phyloP scores from a whole-genome alignment of 92 coral and sea anemone genomes.

The Palythoa heliodiscus region DNA sequence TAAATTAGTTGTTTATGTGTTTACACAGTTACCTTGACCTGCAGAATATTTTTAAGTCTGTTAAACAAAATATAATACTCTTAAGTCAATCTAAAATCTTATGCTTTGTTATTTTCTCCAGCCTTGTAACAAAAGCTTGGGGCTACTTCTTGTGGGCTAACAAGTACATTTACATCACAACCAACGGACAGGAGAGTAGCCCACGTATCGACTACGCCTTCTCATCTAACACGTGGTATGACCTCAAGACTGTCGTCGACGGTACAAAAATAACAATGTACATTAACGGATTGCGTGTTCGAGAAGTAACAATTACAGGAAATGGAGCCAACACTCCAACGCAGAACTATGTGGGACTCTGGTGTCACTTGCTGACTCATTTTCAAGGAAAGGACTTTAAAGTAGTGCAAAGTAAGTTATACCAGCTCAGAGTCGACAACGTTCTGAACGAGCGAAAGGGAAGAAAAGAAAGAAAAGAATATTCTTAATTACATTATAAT shows the following conservation, averaged over 20 bases:
- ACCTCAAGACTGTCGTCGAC: constrained; percentile 28
- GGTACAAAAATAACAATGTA: constrained; percentile 23
- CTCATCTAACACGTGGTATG: constrained; percentile 33
- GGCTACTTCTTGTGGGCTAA: constrained; percentile 35
- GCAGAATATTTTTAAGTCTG: too few relatives aligned
- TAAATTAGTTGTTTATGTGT: too few relatives aligned
- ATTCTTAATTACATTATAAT: too few relatives aligned
- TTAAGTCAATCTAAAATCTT: neutral
- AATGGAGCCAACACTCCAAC: constrained; percentile 10
- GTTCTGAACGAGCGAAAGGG: too few relatives aligned
- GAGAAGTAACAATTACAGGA: constrained; percentile 20
- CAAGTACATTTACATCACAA: constrained; percentile 28
- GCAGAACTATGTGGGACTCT: constrained; percentile 32
- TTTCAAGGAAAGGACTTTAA: constrained; percentile 31
- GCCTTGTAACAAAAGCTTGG: constrained; percentile 20
- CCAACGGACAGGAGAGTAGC: constrained; percentile 13
- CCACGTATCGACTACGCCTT: constrained; percentile 12
- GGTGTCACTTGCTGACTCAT: constrained; percentile 32
- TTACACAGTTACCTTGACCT: too few relatives aligned
- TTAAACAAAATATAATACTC: too few relatives aligned
- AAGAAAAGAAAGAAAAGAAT: too few relatives aligned
- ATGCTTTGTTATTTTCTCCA: neutral
- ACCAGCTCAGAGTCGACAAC: too few relatives aligned
- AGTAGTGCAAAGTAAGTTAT: constrained; percentile 19
- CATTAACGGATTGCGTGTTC: constrained; percentile 37